Conservation (phyloP, 1,140 invertebrate genomes). For the Trissolcus basalis region DNA sequence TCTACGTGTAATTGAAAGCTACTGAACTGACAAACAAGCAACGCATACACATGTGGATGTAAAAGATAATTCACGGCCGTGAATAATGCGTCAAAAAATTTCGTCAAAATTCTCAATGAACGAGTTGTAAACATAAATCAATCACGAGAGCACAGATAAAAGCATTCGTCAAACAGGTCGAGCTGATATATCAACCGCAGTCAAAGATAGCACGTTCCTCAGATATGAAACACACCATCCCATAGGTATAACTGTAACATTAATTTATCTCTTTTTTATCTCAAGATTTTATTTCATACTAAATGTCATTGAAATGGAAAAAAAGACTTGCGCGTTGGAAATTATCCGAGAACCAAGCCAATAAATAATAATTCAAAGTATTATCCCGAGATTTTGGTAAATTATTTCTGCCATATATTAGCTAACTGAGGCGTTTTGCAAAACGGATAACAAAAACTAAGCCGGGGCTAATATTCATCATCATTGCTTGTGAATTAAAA, state of each 20-base stretch:
- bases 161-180: not conserved
- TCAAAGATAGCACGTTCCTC: too few relatives aligned
- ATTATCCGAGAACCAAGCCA: too few relatives aligned
- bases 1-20: conserved; percentile 61
- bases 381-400: too few relatives aligned
- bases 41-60: conserved; percentile 9
- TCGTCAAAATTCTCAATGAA: conserved; percentile 27
- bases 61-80: conserved; percentile 33
- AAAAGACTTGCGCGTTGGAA: too few relatives aligned
- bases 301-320: too few relatives aligned
- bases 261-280: too few relatives aligned
- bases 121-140: conserved; percentile 9
- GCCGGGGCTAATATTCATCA: not conserved
- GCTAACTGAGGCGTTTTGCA: not conserved
- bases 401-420: too few relatives aligned
- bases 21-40: conserved; percentile 53
- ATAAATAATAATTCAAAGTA: too few relatives aligned
- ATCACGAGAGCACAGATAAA: conserved; percentile 1
- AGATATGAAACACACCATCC: too few relatives aligned
- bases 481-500: not conserved
- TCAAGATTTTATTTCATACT: too few relatives aligned
- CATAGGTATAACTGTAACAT: too few relatives aligned
- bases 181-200: too few relatives aligned
- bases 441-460: not conserved
- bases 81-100: conserved; percentile 34